Evolutionary conservation across 2,113 vertebrate genomes (phyloP).

Genomic region (Casuarius casuarius): DNA sequence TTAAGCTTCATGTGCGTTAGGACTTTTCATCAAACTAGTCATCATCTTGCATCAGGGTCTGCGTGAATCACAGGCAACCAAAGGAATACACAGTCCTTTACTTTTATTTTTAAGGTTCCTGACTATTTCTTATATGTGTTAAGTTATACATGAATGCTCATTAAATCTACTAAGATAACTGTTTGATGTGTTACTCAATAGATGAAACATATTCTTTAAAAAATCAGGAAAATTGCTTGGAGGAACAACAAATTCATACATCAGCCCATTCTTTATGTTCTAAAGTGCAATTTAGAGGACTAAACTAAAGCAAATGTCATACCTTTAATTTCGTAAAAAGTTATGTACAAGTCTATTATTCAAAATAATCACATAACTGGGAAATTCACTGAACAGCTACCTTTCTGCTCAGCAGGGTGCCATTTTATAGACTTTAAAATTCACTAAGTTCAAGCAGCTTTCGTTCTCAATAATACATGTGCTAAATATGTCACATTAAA

Average conservation of each 20-base stretch:
- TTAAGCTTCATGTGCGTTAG: background rate
- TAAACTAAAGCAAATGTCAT: slow-evolving; percentile 86
- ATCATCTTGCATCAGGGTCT: background rate
- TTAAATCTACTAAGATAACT: slow-evolving; percentile 78
- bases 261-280: slow-evolving; percentile 78
- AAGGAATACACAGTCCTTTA: background rate
- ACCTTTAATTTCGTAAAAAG: slow-evolving; percentile 89
- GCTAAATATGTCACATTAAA: slow-evolving; percentile 96
- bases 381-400: slow-evolving; percentile 90
- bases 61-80: background rate
- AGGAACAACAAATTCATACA: slow-evolving; percentile 81
- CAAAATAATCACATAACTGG: slow-evolving; percentile 96
- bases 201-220: slow-evolving; percentile 80
- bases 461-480: slow-evolving; percentile 93
- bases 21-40: background rate
- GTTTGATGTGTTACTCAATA: slow-evolving; percentile 76
- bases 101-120: slow-evolving; percentile 34
- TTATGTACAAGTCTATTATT: slow-evolving; percentile 97
- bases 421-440: slow-evolving; percentile 96
- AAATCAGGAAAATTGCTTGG: slow-evolving; percentile 79
- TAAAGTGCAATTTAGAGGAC: slow-evolving; percentile 81
- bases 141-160: slow-evolving; percentile 57
- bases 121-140: slow-evolving; percentile 42
- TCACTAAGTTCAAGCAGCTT: slow-evolving; percentile 91
- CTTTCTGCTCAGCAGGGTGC: slow-evolving; percentile 94